Conservation (phyloP, 2,888 invertebrate species). For the Tipula unca region DNA sequence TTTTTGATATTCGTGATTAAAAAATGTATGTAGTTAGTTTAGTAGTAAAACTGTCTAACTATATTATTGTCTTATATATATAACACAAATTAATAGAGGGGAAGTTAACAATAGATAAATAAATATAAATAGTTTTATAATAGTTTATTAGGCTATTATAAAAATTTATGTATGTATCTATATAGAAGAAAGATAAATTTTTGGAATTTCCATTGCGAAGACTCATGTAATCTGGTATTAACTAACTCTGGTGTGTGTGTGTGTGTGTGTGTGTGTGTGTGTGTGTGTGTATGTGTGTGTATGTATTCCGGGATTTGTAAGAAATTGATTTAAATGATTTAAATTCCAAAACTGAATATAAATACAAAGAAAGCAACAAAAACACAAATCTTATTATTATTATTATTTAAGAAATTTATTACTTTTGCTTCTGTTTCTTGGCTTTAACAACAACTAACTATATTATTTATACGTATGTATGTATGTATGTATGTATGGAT, state of each 20-base stretch:
- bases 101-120: slow-evolving; percentile 8
- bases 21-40: background rate
- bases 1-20: background rate
- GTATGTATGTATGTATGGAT: no score
- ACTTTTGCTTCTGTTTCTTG: background rate
- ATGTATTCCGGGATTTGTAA: background rate
- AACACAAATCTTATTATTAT: background rate
- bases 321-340: background rate
- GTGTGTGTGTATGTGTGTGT: background rate
- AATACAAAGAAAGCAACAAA: background rate
- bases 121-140: background rate
- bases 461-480: no score
- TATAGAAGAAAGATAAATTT: background rate
- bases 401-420: slow-evolving; percentile 8
- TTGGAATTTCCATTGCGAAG: background rate
- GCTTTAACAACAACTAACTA: background rate
- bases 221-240: background rate
- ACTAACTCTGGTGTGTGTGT: background rate
- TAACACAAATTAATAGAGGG: background rate
- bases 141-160: background rate
- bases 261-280: background rate
- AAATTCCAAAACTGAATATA: background rate
- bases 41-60: background rate
- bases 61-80: background rate
- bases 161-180: background rate